Conservation (phyloP, 2,113 vertebrate species). For the Corythaeola cristata region DNA sequence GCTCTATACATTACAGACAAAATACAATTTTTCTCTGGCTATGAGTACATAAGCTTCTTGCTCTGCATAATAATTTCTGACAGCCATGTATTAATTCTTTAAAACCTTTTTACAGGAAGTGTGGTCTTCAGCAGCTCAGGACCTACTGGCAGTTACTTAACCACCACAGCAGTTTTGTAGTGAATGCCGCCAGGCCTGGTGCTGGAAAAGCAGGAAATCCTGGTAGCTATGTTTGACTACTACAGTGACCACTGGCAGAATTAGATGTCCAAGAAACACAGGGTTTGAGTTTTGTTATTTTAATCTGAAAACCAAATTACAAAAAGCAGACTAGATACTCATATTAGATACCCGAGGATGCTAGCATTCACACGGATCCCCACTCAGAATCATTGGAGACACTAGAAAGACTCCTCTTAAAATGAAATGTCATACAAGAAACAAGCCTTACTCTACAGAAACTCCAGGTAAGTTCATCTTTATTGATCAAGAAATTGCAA, state of each 20-base stretch:
- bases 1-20: neutral
- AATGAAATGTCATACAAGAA: neutral
- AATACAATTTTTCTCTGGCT: neutral
- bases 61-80: neutral
- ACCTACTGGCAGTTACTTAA: neutral
- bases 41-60: neutral
- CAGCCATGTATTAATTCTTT: neutral
- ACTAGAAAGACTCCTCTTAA: neutral
- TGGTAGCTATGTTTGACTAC: neutral
- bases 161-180: neutral
- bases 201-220: neutral
- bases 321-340: neutral
- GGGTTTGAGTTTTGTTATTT: neutral
- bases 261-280: neutral
- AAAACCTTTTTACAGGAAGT: neutral
- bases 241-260: neutral
- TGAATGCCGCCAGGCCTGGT: neutral
- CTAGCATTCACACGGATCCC: neutral
- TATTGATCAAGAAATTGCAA: neutral
- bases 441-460: neutral
- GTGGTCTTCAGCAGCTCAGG: neutral
- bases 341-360: rapidly evolving
- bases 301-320: neutral
- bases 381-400: neutral
- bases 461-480: neutral